Conservation (phyloP, 2,113 vertebrate genomes). For the Dolichotis patagonum region DNA sequence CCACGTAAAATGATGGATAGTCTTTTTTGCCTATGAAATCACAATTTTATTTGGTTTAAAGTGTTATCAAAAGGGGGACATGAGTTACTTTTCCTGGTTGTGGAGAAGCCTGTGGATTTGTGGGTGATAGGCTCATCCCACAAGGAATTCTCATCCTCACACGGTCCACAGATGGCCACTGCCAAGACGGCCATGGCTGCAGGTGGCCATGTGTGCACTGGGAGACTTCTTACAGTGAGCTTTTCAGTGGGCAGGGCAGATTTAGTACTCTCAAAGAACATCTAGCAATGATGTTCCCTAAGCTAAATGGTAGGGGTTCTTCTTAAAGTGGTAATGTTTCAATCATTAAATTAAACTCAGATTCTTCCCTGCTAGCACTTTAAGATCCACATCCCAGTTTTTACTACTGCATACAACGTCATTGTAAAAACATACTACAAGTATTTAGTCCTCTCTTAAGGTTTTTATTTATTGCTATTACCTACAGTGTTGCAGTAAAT, state of each 20-base stretch:
- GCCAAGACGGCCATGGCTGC: too few relatives aligned
- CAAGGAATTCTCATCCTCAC: not conserved
- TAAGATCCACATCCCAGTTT: not conserved
- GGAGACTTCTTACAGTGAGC: not conserved
- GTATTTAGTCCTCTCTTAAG: not conserved
- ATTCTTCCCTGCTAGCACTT: not conserved
- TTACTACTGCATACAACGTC: not conserved
- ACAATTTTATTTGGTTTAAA: not conserved
- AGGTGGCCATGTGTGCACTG: accelerated
- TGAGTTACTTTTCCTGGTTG: not conserved
- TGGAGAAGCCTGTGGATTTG: not conserved
- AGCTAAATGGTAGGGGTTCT: not conserved
- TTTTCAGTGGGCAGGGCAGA: not conserved
- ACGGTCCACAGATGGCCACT: not conserved
- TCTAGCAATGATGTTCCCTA: not conserved
- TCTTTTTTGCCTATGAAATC: not conserved
- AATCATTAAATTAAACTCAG: too few relatives aligned
- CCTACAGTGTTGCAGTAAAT: not conserved
- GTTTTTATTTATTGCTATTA: constrained; percentile 27
- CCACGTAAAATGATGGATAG: not conserved
- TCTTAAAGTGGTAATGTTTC: not conserved
- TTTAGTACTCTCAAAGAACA: accelerated
- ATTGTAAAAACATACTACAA: not conserved
- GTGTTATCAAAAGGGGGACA: not conserved
- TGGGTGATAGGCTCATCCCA: not conserved